These are phyloP conservation scores for Mastigias papua DNA, from an alignment of 30 jellyfish, hydroid and myxozoan species.

Conservation along the genomic window DNA sequence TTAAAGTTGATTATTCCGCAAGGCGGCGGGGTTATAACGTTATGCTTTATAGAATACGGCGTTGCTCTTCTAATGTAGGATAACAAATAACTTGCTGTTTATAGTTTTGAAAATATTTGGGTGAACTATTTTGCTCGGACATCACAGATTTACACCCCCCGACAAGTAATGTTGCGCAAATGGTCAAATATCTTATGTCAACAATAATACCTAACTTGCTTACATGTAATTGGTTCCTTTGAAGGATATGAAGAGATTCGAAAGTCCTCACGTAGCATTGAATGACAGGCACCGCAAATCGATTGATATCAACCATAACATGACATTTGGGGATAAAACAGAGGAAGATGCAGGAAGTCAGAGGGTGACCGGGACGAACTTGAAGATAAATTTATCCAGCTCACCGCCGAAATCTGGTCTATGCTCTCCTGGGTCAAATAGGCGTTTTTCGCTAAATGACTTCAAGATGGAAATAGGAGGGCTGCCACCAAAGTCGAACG, in stretches of 20 bases:
- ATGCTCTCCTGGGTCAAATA: constrained; percentile 12
- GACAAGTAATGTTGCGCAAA: background rate
- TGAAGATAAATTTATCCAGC: constrained; percentile 34
- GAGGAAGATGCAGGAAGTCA: constrained; percentile 42
- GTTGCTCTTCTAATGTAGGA: background rate
- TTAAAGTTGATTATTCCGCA: background rate
- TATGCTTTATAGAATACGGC: background rate
- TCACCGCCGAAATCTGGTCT: constrained; percentile 12
- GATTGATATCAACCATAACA: constrained; percentile 53
- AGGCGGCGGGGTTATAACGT: background rate
- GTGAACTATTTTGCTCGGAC: too few relatives aligned
- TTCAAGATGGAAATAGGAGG: constrained; percentile 6
- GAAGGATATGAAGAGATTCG: constrained; percentile 67
- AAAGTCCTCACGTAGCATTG: constrained; percentile 35
- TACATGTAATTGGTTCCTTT: background rate
- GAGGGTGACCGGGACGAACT: background rate
- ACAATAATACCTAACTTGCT: background rate
- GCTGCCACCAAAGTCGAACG: constrained; percentile 40
- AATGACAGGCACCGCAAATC: constrained; percentile 32
- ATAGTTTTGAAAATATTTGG: too few relatives aligned
- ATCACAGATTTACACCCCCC: background rate
- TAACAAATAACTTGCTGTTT: too few relatives aligned
- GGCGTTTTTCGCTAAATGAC: background rate
- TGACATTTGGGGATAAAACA: constrained; percentile 19
- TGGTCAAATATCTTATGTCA: background rate